Percentiles rank a stretch among this genome's conserved stretches.
These are phyloP conservation scores for Drosophila funebris DNA, from an alignment of 1,140 invertebrate species.

Conservation along the genomic window DNA sequence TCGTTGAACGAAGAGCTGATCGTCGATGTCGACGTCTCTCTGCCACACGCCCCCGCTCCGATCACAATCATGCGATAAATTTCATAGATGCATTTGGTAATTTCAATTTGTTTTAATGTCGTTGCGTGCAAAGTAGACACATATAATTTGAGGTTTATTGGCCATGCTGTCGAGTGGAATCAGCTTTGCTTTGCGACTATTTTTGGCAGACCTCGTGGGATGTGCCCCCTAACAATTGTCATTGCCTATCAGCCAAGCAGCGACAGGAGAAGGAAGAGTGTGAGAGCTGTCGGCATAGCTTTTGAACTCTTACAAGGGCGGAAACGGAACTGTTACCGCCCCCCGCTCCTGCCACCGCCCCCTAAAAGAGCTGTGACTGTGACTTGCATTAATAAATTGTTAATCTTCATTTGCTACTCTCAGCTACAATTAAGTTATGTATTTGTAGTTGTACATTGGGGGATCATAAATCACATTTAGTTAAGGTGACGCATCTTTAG, in stretches of 20 bases:
- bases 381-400: slow-evolving; percentile 42
- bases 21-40: too few species aligned
- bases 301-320: slow-evolving; percentile 60
- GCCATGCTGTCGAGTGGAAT: slow-evolving; percentile 22
- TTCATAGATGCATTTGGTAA: slow-evolving; percentile 78
- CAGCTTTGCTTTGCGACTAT: slow-evolving; percentile 37
- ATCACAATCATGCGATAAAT: slow-evolving; percentile 53
- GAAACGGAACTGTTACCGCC: slow-evolving; percentile 35
- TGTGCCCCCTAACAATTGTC: slow-evolving; percentile 53
- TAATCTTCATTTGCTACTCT: slow-evolving; percentile 12
- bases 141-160: slow-evolving; percentile 75
- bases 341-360: not conserved
- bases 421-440: not conserved
- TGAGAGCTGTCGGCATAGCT: slow-evolving; percentile 36
- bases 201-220: slow-evolving; percentile 64
- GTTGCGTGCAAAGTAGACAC: slow-evolving; percentile 50
- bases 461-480: slow-evolving; percentile 61
- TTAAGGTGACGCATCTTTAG: slow-evolving; percentile 25
- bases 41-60: not conserved
- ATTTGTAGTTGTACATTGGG: slow-evolving; percentile 9
- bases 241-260: slow-evolving; percentile 41
- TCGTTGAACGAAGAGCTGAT: slow-evolving; percentile 18
- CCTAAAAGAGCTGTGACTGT: slow-evolving; percentile 2
- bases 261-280: not conserved
- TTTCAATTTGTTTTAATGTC: slow-evolving; percentile 79